Evolutionary conservation across 2,888 invertebrate genomes (phyloP), one percentile per base, ranked within the genome.

Genomic region (Cryptus armator): DNA sequence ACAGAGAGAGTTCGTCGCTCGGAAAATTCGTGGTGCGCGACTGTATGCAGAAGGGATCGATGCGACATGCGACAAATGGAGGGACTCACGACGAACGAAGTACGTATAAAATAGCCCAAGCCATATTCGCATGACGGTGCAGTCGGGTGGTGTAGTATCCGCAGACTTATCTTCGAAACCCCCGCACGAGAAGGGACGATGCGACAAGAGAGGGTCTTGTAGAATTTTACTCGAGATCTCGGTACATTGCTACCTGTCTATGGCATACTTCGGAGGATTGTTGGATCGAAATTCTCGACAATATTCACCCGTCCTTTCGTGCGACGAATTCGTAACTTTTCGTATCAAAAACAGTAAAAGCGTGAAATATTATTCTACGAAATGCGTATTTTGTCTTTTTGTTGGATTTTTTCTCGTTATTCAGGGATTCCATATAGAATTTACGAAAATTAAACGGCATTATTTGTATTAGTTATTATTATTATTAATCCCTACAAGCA

Each of bases 51-150:
- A 66, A 68, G 68, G 74, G 70, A 78, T 77, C 81, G 82, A 82
- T 85, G 82, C 78, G 81, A 77, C 84, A 68, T 62, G 72, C 81
- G 77, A 84, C 84, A 81, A 84, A 81, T 84, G 74, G 84, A 56
- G 53, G 46, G 72, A 24, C 37, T 72, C 72, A 44, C 66, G 66
- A 74, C 67, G 59, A 37, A 43, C 66, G 77, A 64, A 70, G 48
- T 44, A 59, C 37, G 16, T 64, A 70, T 56, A 32, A 43, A 62
- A 62, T 24, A 62, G 29, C 59, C 29, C 12, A 32, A 62, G n/a
- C 14, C 59, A 32, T 62, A 62, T 62, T 32, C 59, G n/a, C 32
- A 29, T 32, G 7, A 29, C 32, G 29, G 14, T 29, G 59, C 59
- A 32, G 59, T 14, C 14, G n/a, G 14, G n/a, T 14, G 59, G 12